phyloP scores from a whole-genome alignment of 1,140 invertebrate species.

The Lethocerus indicus region DNA sequence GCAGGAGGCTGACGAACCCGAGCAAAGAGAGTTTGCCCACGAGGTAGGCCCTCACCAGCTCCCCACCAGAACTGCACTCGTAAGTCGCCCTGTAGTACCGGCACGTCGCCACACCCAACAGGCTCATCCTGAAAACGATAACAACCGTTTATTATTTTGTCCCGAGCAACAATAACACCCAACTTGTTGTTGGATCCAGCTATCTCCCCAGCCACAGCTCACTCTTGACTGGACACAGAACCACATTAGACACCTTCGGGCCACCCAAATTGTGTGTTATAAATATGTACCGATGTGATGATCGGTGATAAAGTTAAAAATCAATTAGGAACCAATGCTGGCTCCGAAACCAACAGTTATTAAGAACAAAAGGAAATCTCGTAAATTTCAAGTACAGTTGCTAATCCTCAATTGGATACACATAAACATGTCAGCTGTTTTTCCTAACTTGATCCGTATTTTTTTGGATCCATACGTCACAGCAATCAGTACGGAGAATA shows the following conservation, averaged over 20 bases:
- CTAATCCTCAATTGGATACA: no score
- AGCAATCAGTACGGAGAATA: no score
- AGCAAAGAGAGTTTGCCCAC: slow-evolving; percentile 43
- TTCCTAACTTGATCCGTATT: no score
- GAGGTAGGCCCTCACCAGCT: slow-evolving; percentile 46
- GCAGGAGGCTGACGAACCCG: slow-evolving; percentile 35
- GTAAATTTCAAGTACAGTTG: no score
- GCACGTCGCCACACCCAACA: slow-evolving; percentile 42
- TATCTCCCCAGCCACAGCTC: no score
- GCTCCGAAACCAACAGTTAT: no score
- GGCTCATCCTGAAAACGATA: slow-evolving; percentile 36
- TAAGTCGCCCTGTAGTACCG: slow-evolving; percentile 43
- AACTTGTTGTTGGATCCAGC: no score
- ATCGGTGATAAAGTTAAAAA: background rate
- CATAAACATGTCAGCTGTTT: no score
- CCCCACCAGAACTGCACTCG: slow-evolving; percentile 39
- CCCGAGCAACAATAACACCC: no score
- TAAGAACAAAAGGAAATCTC: no score
- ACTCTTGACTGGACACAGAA: background rate
- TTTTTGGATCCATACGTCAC: no score
- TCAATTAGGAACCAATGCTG: no score
- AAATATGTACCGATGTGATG: background rate
- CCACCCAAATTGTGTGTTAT: background rate
- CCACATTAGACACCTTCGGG: background rate
- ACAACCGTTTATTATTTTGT: background rate